Evolutionary conservation across 2,797 vertebrate species (phyloP), one percentile per base, ranked within the genome.

Genomic region (Borostomias antarcticus): DNA sequence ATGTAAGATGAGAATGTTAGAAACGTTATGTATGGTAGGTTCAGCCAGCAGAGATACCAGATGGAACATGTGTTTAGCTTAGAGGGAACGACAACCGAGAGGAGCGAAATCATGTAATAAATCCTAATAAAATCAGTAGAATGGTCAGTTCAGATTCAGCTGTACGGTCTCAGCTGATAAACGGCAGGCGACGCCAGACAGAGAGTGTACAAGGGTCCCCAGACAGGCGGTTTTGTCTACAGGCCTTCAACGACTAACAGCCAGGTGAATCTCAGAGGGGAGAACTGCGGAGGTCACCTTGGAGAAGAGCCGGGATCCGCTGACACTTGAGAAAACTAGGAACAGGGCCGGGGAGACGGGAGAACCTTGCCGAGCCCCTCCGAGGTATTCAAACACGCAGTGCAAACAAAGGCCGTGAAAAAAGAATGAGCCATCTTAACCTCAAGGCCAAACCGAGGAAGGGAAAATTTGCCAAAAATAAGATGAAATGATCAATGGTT

Each of bases 361-460:
- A 69, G 67, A 64, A 50, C 65, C 63, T 29, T 71, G 69, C 57
- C 53, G 71, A 80, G 76, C 70, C 62, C 69, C 66, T 48, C 74
- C 73, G 25, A 48, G n/a, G 58, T 48, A 58, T 66, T 58, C 21
- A 48, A 50, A 64, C 28, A 54, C 51, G 5, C 6, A 19, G 50
- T 54, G 35, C 79, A 80, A 82, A 60, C n/a, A 80, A 75, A 6
- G 67, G 37, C 73, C 61, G 33, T 83, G 73, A 85, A 82, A 82
- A n/a, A 76, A 75, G 84, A 86, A 89, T 62, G 61, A 83, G 81
- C 62, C 70, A 71, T 80, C 76, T 82, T 89, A 80, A 86, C 88
- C 83, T 88, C 81, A 76, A 74, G 67, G 58, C 74, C 67, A 57
- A 15, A 52, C 61, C 54, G 43, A 51, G 72, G 69, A 84, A 82